phyloP scores from a whole-genome alignment of 2,888 invertebrate genomes.

The Rotaria magnacalcarata region DNA sequence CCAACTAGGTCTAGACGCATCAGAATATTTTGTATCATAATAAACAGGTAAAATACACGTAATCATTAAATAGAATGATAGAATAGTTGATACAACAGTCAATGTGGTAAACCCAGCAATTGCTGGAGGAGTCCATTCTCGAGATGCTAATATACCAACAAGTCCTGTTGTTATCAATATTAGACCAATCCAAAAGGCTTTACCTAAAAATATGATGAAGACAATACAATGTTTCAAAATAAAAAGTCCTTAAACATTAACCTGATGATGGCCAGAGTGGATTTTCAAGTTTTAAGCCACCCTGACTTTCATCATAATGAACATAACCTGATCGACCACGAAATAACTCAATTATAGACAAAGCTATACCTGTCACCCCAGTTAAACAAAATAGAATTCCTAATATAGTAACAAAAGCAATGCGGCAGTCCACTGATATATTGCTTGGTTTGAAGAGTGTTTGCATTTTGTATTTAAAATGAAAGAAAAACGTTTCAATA shows the following conservation, averaged over 20 bases:
- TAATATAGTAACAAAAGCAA: background rate
- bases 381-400: background rate
- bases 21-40: background rate
- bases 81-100: background rate
- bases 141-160: constrained; percentile 16
- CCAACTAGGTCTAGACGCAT: background rate
- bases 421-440: background rate
- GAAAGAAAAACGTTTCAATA: background rate
- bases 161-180: background rate
- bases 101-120: background rate
- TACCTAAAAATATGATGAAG: background rate
- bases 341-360: background rate
- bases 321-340: background rate
- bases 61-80: constrained; percentile 17
- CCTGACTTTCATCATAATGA: background rate
- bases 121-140: background rate
- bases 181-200: background rate
- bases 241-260: background rate
- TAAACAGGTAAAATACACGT: constrained; percentile 30
- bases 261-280: constrained; percentile 22
- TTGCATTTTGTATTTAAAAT: background rate
- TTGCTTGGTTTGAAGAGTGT: background rate
- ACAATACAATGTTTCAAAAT: background rate
- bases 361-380: background rate
- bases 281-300: constrained; percentile 22